Evolutionary conservation across 2,888 invertebrate species (phyloP).

Genomic region (Muscina levida): DNA sequence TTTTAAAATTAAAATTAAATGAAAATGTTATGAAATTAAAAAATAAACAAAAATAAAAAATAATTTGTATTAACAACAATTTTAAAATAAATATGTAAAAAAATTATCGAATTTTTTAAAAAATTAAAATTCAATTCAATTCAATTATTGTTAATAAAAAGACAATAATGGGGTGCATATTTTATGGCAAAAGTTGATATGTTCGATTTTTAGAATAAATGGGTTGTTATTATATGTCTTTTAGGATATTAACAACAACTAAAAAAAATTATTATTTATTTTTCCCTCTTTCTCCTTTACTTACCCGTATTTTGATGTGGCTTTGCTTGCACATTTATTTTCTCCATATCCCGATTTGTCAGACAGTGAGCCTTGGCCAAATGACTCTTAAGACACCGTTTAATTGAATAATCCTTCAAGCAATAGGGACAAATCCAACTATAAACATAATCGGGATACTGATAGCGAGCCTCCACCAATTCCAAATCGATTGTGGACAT

Average conservation of each 20-base stretch:
- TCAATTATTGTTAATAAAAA: too few relatives aligned
- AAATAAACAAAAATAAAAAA: too few relatives aligned
- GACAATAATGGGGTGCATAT: too few relatives aligned
- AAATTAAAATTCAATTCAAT: too few relatives aligned
- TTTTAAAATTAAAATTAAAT: background rate
- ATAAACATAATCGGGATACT: conserved; percentile 67
- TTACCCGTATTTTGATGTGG: conserved; percentile 59
- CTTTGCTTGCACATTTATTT: conserved; percentile 67
- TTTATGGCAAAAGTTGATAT: too few relatives aligned
- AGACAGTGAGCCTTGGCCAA: conserved; percentile 65
- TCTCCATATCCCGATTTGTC: conserved; percentile 43
- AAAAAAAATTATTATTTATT: too few relatives aligned
- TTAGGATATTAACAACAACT: too few relatives aligned
- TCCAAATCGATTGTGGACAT: conserved; percentile 46
- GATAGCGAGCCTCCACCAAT: conserved; percentile 58
- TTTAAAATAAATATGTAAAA: too few relatives aligned
- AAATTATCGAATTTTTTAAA: too few relatives aligned
- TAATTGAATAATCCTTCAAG: conserved; percentile 68
- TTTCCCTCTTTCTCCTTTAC: background rate
- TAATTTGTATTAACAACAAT: too few relatives aligned
- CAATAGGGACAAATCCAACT: conserved; percentile 72
- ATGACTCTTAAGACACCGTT: conserved; percentile 69
- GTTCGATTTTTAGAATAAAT: too few relatives aligned
- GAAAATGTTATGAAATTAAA: background rate
- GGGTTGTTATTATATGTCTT: too few relatives aligned